A percentile compares a stretch with the other conserved stretches of the same genome.
phyloP scores from a whole-genome alignment of 2,113 vertebrate genomes.

The Nycticebus coucang region DNA sequence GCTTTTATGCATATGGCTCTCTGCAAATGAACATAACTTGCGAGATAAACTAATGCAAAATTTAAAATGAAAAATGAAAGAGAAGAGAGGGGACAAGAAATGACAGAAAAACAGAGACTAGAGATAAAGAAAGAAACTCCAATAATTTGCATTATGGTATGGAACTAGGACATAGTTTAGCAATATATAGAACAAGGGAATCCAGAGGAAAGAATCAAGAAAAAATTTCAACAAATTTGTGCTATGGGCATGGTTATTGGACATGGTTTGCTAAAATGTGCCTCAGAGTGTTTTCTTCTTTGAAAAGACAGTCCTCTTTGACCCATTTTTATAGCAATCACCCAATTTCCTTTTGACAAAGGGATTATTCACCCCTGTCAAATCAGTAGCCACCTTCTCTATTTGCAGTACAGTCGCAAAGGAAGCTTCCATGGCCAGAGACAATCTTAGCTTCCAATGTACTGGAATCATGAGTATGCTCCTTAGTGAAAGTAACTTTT shows the following conservation, averaged over 20 bases:
- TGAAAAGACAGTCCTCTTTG: background rate
- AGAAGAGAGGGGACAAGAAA: background rate
- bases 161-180: background rate
- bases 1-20: background rate
- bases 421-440: background rate
- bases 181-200: background rate
- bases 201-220: background rate
- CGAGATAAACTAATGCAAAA: background rate
- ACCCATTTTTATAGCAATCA: background rate
- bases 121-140: background rate
- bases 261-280: background rate
- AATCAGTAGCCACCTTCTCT: background rate
- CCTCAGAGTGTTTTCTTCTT: background rate
- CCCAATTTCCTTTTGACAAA: background rate
- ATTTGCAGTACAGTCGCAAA: background rate
- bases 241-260: background rate
- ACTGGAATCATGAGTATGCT: background rate
- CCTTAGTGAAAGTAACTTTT: background rate
- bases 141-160: background rate
- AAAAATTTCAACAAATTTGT: background rate
- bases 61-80: slow-evolving; percentile 12
- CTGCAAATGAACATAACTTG: background rate
- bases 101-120: background rate
- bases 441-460: background rate
- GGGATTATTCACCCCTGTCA: background rate